phyloP scores from a whole-genome alignment of 2,888 invertebrate species.

The Oligia latruncula region DNA sequence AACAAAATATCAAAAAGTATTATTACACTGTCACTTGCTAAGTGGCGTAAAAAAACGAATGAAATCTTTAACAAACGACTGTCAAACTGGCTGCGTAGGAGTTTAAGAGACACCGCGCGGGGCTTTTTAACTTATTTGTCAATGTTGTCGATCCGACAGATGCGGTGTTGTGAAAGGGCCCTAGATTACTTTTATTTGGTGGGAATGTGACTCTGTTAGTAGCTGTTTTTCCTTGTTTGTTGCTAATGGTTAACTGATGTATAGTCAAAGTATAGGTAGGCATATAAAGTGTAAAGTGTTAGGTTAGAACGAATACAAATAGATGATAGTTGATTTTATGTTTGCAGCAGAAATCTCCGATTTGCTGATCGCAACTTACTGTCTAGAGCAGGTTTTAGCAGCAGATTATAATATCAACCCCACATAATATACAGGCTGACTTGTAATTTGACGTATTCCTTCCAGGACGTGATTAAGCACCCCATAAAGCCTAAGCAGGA shows the following conservation, averaged over 20 bases:
- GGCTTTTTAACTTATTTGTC: slow-evolving; percentile 68
- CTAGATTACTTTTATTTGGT: slow-evolving; percentile 38
- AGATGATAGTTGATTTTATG: background rate
- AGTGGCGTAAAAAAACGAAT: slow-evolving; percentile 66
- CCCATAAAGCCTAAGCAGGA: no score
- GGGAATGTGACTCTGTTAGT: slow-evolving; percentile 24
- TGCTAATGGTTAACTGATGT: slow-evolving; percentile 9
- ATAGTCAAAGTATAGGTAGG: background rate
- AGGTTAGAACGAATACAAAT: background rate
- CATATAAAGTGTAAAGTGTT: background rate
- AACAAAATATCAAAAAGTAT: slow-evolving; percentile 66
- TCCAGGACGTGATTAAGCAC: no score
- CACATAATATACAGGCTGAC: no score
- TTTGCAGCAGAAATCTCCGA: background rate
- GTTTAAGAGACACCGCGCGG: slow-evolving; percentile 63
- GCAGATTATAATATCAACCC: background rate
- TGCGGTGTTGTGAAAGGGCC: slow-evolving; percentile 58
- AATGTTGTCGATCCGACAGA: slow-evolving; percentile 59
- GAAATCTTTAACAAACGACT: slow-evolving; percentile 66
- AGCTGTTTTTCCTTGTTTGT: slow-evolving; percentile 19
- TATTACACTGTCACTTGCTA: slow-evolving; percentile 66
- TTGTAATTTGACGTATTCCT: no score
- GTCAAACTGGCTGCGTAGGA: slow-evolving; percentile 65
- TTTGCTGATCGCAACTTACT: background rate
- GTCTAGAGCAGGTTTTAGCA: background rate